Base-by-base conservation (phyloP, 2,113 vertebrate genomes). In the Ancistrus triradiatus region DNA sequence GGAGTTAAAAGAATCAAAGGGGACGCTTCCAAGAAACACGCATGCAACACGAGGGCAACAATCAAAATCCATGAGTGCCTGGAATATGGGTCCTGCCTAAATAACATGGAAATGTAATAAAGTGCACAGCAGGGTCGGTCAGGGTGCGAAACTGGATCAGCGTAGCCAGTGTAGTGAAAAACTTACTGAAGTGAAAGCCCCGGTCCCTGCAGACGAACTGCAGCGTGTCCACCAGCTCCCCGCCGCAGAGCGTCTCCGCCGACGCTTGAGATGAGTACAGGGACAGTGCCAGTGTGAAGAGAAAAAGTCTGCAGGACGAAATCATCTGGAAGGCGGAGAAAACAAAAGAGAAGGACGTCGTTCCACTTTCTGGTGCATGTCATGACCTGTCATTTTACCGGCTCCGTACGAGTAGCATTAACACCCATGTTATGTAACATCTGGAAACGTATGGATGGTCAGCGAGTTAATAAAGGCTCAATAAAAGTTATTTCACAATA, bases 161-260 rank as follows among this genome's bases (percentile, higher is more conserved):
- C 28, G 47, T 27, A 35, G 37, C 59, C 47, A 50, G 57, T 65
- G 10, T 21, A 63, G 53, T 48, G n/a, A n/a, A 50, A 58, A 38
- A 91, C 91, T 90, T 87, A 93, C 92, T 90, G 85, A 93, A 91
- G 68, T 93, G 91, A 75, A 93, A 93, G 68, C 92, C 92, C 71
- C 89, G 84, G 81, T 90, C 89, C 73, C 89, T 88, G 2, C 92
- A 93, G 73, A 93, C 91, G 0, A 93, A 93, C 81, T 93, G 92
- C 69, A 93, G 87, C 3, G 92, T 91, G 79, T 92, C 92, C 74
- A 93, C 92, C 77, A 93, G 84, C 77, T 92, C 91, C 69, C 90
- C 90, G 1, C 92, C 92, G 0, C 92, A 93, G 33, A 93, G 85
- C 13, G 91, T 93, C 86, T 93, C 92, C 2, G 88, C 77, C 10